Evolutionary conservation across 2,113 vertebrate species (phyloP).

Genomic region (Entomyzon cyanotis): DNA sequence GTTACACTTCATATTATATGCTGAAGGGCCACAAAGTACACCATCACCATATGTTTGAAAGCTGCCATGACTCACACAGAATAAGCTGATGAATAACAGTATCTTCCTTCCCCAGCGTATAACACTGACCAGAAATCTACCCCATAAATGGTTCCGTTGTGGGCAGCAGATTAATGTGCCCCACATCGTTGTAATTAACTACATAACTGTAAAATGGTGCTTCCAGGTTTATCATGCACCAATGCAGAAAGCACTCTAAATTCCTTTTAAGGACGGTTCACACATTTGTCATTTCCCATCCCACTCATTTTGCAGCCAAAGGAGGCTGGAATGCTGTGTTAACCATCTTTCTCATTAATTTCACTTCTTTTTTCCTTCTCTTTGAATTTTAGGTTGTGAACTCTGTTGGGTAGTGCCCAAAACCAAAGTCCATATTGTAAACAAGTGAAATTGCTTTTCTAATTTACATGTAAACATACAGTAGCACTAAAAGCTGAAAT

Average conservation of each 20-base stretch:
- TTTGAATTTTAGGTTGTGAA: background rate
- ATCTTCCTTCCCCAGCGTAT: background rate
- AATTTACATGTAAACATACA: background rate
- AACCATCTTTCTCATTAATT: background rate
- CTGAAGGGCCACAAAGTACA: background rate
- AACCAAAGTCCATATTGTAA: background rate
- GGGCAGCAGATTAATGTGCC: background rate
- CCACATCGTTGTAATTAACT: background rate
- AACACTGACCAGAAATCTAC: background rate
- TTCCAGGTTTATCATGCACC: background rate
- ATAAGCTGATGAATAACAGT: background rate
- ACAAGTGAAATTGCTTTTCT: background rate
- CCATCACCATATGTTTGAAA: conserved; percentile 4
- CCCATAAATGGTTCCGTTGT: background rate
- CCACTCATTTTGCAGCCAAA: conserved; percentile 6
- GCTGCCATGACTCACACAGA: background rate
- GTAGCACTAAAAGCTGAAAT: background rate
- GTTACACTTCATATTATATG: background rate
- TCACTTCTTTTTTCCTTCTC: background rate
- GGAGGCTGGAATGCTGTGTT: background rate
- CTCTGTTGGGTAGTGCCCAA: background rate
- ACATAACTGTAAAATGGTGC: background rate
- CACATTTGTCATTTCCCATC: background rate
- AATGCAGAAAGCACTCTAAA: background rate
- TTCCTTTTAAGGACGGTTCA: background rate